Evolutionary conservation across 2,888 invertebrate species (phyloP), one percentile per base, ranked within the genome.

Genomic region (Stenolophus ochropezus): DNA sequence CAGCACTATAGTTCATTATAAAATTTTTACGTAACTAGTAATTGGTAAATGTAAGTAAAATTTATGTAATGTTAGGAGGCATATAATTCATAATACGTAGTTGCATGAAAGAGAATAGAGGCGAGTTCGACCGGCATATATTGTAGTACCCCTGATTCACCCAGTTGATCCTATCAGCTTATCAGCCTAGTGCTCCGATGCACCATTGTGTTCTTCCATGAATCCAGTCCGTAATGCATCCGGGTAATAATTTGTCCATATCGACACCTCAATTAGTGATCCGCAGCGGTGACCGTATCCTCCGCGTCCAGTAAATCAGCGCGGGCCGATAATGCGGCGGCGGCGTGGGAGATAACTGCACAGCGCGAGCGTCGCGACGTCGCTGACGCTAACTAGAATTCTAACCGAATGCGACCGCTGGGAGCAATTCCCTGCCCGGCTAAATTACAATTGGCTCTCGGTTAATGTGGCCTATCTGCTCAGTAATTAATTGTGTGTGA

Each of bases 181-280:
- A 49, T 49, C 49, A 49, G 49, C 49, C n/a, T 49, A 16, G n/a
- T 4, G 49, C 14, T 49, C 16, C 33, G 1, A 33, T 33, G 33
- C 33, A 33, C n/a, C 49, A 49, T 49, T 49, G 49, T 49, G n/a
- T 49, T 49, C 49, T 49, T 49, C 56, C 56, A 16, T 21, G 33
- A 33, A 33, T 33, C n/a, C 65, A 65, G 16, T 16, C 4, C 8
- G 27, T 20, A 65, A 65, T 65, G 65, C 33, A 65, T 65, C 65
- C 65, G 65, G 33, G 65, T 65, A 65, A 65, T 65, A 65, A 65
- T 65, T 65, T 65, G 65, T 65, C 33, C 33, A 33, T 65, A 79
- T 79, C 79, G 79, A 79, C 79, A 79, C 79, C 69, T 71, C 79
- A 79, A 79, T 79, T 79, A 79, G 79, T 71, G 79, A 71, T 77